These are phyloP conservation scores for Acrocyrtus sp. DNA, from an alignment of 2,888 invertebrate genomes.

Conservation along the genomic window DNA sequence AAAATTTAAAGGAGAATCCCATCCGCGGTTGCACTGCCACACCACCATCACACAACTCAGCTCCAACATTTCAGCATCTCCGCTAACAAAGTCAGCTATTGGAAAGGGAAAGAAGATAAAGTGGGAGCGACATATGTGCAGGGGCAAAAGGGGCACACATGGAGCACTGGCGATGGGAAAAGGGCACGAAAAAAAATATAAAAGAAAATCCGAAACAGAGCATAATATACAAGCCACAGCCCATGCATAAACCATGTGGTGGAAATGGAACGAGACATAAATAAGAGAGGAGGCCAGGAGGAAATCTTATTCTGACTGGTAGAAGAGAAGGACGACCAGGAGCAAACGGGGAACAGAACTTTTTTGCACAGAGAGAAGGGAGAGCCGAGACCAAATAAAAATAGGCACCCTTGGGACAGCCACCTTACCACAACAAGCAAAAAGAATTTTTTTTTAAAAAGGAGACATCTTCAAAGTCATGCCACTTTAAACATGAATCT, in stretches of 20 bases:
- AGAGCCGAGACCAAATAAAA: constrained; percentile 1
- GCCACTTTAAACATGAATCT: no score
- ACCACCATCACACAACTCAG: no score
- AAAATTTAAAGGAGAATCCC: no score
- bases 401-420: constrained; percentile 25
- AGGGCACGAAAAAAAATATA: no score
- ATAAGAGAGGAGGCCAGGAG: neutral
- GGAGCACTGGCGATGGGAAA: neutral
- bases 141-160: neutral
- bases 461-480: no score
- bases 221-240: neutral
- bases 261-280: constrained; percentile 30
- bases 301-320: constrained; percentile 4
- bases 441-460: no score
- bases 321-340: neutral
- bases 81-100: no score
- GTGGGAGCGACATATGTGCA: constrained; percentile 3
- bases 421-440: neutral
- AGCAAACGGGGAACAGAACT: neutral
- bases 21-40: no score
- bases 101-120: constrained; percentile 1
- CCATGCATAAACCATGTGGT: constrained; percentile 42
- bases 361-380: neutral
- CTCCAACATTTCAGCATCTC: no score
- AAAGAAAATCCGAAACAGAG: neutral